phyloP scores from a whole-genome alignment of 2,797 vertebrate genomes.

The Allobates femoralis region DNA sequence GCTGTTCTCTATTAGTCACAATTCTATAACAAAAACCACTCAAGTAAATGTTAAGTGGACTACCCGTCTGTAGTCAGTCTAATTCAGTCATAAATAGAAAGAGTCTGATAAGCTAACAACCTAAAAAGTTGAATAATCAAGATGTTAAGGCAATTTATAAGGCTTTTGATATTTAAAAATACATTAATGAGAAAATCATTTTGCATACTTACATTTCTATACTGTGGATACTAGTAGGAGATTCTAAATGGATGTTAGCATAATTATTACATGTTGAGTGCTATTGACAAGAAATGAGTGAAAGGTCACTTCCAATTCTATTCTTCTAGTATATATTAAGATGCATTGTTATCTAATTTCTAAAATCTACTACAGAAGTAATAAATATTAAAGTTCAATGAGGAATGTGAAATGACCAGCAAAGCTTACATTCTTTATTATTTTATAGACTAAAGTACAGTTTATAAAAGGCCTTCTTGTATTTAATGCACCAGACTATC shows the following conservation, averaged over 20 bases:
- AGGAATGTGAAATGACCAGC: too few relatives aligned
- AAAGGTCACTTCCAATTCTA: conserved; percentile 13
- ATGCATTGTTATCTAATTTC: neutral
- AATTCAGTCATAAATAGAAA: conserved; percentile 30
- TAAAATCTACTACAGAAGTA: neutral
- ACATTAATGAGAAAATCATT: conserved; percentile 9
- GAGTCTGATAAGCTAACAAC: conserved; percentile 9
- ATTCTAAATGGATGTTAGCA: conserved; percentile 20
- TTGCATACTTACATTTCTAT: neutral
- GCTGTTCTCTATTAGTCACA: conserved; percentile 44
- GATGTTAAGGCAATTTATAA: conserved; percentile 1
- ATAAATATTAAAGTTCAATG: neutral
- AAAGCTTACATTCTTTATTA: conserved; percentile 7
- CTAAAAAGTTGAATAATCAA: conserved; percentile 3
- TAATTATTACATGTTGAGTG: neutral
- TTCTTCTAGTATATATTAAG: neutral
- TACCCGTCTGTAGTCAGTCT: conserved; percentile 32
- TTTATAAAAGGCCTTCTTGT: neutral
- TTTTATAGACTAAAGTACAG: neutral
- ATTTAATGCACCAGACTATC: neutral
- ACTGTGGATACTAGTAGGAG: neutral
- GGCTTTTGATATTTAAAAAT: conserved; percentile 36
- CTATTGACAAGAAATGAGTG: neutral
- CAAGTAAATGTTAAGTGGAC: conserved; percentile 46
- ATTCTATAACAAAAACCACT: conserved; percentile 52